These are phyloP conservation scores for Deilephila porcellus DNA, from an alignment of 2,888 invertebrate species.

Conservation along the genomic window DNA sequence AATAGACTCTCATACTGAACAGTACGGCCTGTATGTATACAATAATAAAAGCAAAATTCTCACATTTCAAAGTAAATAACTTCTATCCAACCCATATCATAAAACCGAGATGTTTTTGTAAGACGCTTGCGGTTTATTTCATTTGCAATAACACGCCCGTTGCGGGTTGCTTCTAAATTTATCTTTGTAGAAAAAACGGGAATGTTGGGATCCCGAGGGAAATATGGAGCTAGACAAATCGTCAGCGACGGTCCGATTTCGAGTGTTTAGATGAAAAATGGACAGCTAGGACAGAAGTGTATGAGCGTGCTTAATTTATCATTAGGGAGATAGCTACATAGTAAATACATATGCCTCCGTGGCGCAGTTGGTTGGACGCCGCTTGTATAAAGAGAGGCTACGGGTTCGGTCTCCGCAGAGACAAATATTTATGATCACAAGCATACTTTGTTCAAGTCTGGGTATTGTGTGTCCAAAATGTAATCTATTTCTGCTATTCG, in stretches of 20 bases:
- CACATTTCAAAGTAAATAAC: conserved; percentile 22
- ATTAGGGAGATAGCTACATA: background rate
- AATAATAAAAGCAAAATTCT: background rate
- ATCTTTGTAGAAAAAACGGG: conserved; percentile 35
- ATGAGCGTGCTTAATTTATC: background rate
- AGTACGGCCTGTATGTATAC: background rate
- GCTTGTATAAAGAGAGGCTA: no score
- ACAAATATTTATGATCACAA: no score
- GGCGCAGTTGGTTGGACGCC: no score
- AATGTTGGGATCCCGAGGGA: conserved; percentile 48
- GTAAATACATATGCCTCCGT: no score
- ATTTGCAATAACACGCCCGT: conserved; percentile 37
- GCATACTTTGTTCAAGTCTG: no score
- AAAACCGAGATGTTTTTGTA: conserved; percentile 23
- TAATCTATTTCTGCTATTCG: no score
- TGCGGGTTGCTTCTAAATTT: conserved; percentile 40
- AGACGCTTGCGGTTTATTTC: conserved; percentile 29
- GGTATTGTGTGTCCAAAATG: no score
- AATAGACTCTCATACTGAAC: background rate
- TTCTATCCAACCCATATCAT: conserved; percentile 28
- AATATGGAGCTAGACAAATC: conserved; percentile 70
- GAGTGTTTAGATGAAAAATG: conserved; percentile 44
- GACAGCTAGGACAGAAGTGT: background rate
- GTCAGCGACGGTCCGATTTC: conserved; percentile 57
- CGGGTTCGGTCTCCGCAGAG: no score